Percentiles rank a stretch among this genome's conserved stretches.
These are phyloP conservation scores for Scaptomyza graminum DNA, from an alignment of 1,140 invertebrate genomes.

Conservation along the genomic window DNA sequence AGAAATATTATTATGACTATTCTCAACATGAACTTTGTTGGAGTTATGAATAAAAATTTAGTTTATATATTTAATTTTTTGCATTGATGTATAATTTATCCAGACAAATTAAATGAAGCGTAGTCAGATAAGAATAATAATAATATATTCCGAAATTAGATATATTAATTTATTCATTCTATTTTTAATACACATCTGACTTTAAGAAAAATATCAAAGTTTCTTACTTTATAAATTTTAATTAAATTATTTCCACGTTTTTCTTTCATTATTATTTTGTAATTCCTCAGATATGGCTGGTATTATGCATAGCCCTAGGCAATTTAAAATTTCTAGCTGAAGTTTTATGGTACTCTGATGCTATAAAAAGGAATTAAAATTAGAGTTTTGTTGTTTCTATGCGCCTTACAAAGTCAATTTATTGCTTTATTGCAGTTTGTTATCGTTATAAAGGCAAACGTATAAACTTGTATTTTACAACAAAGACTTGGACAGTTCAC, in stretches of 20 bases:
- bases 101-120: too few relatives aligned
- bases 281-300: neutral
- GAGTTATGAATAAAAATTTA: too few relatives aligned
- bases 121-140: too few relatives aligned
- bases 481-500: slow-evolving; percentile 32
- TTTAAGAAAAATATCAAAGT: too few relatives aligned
- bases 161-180: too few relatives aligned
- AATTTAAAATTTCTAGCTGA: neutral
- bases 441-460: slow-evolving; percentile 2
- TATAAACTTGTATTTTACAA: slow-evolving; percentile 10
- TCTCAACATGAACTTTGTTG: too few relatives aligned
- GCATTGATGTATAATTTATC: too few relatives aligned
- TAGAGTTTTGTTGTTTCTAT: neutral
- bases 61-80: too few relatives aligned
- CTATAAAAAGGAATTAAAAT: neutral
- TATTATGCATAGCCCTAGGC: neutral
- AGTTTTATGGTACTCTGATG: neutral
- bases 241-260: neutral
- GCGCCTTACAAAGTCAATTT: neutral
- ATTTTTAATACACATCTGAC: too few relatives aligned
- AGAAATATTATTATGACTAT: too few relatives aligned
- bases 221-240: too few relatives aligned
- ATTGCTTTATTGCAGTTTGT: slow-evolving; percentile 1
- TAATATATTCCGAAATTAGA: too few relatives aligned
- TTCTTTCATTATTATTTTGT: neutral